Evolutionary conservation across 2,113 vertebrate species (phyloP), one percentile per base, ranked within the genome.

Genomic region (Hiodon alosoides): DNA sequence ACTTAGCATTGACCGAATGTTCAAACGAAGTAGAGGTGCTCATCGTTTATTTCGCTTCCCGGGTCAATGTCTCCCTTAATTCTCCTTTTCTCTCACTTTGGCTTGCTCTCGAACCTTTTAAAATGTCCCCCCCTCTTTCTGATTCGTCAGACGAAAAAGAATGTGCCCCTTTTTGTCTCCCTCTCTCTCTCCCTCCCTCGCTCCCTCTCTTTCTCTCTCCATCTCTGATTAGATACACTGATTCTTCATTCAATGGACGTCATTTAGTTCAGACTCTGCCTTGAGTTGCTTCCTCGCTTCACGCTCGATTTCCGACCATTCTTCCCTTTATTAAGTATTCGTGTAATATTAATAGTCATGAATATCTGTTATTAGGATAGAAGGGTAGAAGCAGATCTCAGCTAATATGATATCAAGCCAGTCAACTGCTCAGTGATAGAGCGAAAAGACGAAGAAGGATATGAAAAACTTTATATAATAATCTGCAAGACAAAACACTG

Each of bases 171-270:
- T 88, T 92, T 92, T 88, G 86, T 90, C 90, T 89, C 91, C 89
- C 91, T 83, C 84, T 82, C 88, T 81, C 90, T 90, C 91, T 86
- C 90, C 79, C 82, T 11, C 79, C 72, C 17, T 53, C 4, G 69
- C 84, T 76, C 90, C 75, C 86, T 85, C 90, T 84, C 92, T 87
- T 88, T 83, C 87, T 84, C 92, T 91, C 92, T 89, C 91, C 93
- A 88, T 91, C 94, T 91, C 95, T 94, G 95, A 96, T 98, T 95
- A 96, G 95, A 97, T 96, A 95, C 95, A 95, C 95, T 89, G 94
- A 96, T 95, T 93, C 95, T 92, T 92, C 94, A 90, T 96, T 96
- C 97, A 95, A 96, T 96, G 96, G 96, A 97, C 96, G 95, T 97
- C 96, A 95, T 95, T 96, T 95, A 96, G 94, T 93, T 92, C 93